Conservation (phyloP, 2,888 invertebrate species). For the Argynnis bischoffii region DNA sequence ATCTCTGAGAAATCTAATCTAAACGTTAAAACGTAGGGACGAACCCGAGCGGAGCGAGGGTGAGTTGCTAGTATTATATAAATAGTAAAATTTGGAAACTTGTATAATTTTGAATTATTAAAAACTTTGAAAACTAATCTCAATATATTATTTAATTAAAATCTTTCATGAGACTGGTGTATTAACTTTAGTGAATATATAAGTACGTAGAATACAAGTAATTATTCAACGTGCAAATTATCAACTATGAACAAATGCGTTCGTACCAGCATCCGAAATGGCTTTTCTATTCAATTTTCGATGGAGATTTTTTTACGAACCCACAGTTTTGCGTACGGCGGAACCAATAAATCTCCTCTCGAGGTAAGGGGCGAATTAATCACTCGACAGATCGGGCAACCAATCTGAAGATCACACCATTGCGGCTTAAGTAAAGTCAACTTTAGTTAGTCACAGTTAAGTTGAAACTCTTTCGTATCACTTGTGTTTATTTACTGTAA, state of each 20-base stretch:
- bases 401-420: constrained; percentile 56
- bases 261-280: constrained; percentile 69
- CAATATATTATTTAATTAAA: too few relatives aligned
- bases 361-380: constrained; percentile 81
- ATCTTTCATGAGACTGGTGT: too few relatives aligned
- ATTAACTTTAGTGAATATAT: too few relatives aligned
- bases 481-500: constrained; percentile 65
- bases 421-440: constrained; percentile 51
- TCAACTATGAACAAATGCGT: constrained; percentile 73
- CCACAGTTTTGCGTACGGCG: constrained; percentile 81
- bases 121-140: too few relatives aligned
- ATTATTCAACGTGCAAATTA: constrained; percentile 45
- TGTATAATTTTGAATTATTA: too few relatives aligned
- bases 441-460: constrained; percentile 43
- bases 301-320: constrained; percentile 81
- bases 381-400: constrained; percentile 72
- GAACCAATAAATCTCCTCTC: constrained; percentile 81
- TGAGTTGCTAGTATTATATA: too few relatives aligned
- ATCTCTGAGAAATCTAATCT: too few relatives aligned
- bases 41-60: too few relatives aligned
- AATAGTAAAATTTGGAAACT: too few relatives aligned
- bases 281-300: constrained; percentile 83
- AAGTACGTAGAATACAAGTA: not conserved
- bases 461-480: constrained; percentile 25
- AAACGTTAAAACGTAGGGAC: too few relatives aligned